Evolutionary conservation across 2,888 invertebrate genomes (phyloP).

Genomic region (Catonia carolina): DNA sequence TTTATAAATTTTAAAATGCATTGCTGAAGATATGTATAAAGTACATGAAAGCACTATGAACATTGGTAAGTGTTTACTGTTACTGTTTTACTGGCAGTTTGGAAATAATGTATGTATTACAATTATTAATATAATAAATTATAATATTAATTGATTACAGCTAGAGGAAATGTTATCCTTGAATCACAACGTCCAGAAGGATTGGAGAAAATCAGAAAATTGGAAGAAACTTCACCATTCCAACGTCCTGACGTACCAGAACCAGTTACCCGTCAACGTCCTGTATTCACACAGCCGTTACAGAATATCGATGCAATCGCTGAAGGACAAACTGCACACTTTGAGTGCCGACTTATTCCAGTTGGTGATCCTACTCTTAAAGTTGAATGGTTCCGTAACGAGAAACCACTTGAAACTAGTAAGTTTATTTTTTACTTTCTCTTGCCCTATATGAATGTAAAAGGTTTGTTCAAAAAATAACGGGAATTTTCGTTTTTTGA

Average conservation of each 20-base stretch:
- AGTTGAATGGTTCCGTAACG: conserved; percentile 93
- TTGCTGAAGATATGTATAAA: no score
- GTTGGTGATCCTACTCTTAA: conserved; percentile 90
- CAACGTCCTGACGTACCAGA: conserved; percentile 73
- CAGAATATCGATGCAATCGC: conserved; percentile 82
- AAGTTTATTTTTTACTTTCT: no score
- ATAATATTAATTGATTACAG: conserved; percentile 40
- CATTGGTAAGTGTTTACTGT: no score
- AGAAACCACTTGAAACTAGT: conserved; percentile 83
- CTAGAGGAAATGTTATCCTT: conserved; percentile 74
- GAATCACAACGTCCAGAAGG: conserved; percentile 94
- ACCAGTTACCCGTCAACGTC: conserved; percentile 79
- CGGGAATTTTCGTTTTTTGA: no score
- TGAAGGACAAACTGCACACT: conserved; percentile 89
- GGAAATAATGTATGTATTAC: no score
- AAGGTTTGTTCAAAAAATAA: no score
- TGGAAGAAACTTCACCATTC: conserved; percentile 75
- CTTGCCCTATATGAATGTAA: no score
- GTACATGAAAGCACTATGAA: no score
- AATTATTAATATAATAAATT: no score
- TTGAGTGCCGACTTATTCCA: conserved; percentile 89
- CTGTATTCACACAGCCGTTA: conserved; percentile 89
- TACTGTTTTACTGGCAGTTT: no score
- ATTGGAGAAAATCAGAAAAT: conserved; percentile 80
- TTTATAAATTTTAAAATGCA: no score